phyloP scores from a whole-genome alignment of 2,113 vertebrate species.

The Megaptera novaeangliae region DNA sequence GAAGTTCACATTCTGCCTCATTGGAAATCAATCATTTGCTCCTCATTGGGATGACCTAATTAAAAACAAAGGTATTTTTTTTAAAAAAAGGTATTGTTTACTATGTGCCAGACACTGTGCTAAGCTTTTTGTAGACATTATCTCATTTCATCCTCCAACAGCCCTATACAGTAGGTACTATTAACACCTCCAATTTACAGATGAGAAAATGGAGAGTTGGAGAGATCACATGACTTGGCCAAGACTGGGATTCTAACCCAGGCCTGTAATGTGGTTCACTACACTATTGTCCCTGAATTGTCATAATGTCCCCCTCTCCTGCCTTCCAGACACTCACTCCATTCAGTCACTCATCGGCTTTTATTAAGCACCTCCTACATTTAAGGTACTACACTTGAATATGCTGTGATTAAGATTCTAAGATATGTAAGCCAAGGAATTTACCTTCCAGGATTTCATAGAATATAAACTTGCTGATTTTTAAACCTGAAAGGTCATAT shows the following conservation, averaged over 20 bases:
- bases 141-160: constrained; percentile 46
- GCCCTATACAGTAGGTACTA: neutral
- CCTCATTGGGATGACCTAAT: neutral
- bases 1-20: constrained; percentile 16
- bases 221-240: neutral
- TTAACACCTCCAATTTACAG: constrained; percentile 9
- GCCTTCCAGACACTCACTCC: neutral
- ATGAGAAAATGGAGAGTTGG: constrained; percentile 22
- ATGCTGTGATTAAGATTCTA: neutral
- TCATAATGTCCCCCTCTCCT: neutral
- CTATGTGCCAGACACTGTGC: neutral
- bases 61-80: constrained; percentile 16
- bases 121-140: constrained; percentile 47
- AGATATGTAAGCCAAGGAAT: neutral
- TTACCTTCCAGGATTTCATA: constrained; percentile 22
- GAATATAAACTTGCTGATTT: constrained; percentile 25
- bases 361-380: neutral
- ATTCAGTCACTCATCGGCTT: constrained; percentile 2
- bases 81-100: neutral
- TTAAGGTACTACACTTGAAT: constrained; percentile 1
- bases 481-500: neutral
- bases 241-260: neutral
- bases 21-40: constrained; percentile 45
- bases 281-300: neutral
- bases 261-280: neutral